These are phyloP conservation scores for Coreoperca whiteheadi DNA, from an alignment of 2,113 vertebrate genomes.

Conservation along the genomic window DNA sequence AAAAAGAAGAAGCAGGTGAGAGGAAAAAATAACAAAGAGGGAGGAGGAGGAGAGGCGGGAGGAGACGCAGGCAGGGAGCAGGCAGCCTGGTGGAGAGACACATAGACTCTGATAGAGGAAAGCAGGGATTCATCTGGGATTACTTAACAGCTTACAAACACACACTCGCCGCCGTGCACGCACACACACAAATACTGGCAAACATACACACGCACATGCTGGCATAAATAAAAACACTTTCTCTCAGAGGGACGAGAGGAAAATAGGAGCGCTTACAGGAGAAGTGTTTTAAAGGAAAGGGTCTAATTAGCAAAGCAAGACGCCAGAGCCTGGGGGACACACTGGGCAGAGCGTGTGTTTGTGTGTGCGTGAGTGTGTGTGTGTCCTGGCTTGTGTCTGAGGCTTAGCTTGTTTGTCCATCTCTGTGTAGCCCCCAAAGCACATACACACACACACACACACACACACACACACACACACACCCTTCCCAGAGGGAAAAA, in stretches of 20 bases:
- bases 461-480: constrained; percentile 37
- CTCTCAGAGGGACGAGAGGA: constrained; percentile 78
- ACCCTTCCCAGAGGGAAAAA: constrained; percentile 40
- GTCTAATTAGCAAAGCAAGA: constrained; percentile 84
- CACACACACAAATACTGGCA: constrained; percentile 29
- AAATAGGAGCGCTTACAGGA: constrained; percentile 81
- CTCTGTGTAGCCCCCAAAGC: constrained; percentile 17
- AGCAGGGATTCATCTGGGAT: constrained; percentile 81
- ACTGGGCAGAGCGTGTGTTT: constrained; percentile 31
- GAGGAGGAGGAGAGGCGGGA: constrained; percentile 48
- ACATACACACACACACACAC: constrained; percentile 37
- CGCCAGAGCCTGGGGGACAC: constrained; percentile 75
- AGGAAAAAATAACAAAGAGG: constrained; percentile 62
- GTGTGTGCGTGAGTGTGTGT: constrained; percentile 52
- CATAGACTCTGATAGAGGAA: constrained; percentile 76
- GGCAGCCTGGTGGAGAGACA: constrained; percentile 72
- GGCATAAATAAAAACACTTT: constrained; percentile 83
- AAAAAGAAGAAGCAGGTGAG: constrained; percentile 38
- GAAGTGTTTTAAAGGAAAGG: constrained; percentile 82
- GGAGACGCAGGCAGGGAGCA: constrained; percentile 62
- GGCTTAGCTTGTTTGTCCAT: constrained; percentile 62
- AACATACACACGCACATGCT: constrained; percentile 62
- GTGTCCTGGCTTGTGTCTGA: constrained; percentile 61
- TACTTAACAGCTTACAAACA: constrained; percentile 82
- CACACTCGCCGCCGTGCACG: constrained; percentile 38